These are phyloP conservation scores for Pocillopora grandis DNA, from an alignment of 92 coral and sea anemone genomes.

Conservation along the genomic window DNA sequence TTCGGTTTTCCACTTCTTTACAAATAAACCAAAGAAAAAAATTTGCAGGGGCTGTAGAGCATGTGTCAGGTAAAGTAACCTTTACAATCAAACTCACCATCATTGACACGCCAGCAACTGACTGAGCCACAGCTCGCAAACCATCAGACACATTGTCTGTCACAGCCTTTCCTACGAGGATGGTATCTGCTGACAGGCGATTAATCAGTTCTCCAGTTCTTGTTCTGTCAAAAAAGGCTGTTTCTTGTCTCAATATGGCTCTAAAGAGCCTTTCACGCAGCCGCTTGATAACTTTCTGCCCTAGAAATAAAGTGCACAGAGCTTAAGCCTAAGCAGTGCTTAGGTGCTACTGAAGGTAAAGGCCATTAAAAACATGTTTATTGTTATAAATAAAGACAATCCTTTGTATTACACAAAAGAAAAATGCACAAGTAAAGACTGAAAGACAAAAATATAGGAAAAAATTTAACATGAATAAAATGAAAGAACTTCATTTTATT, in stretches of 20 bases:
- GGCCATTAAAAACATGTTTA: too few relatives aligned
- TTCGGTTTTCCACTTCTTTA: background rate
- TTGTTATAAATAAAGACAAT: too few relatives aligned
- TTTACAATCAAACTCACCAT: slow-evolving; percentile 60
- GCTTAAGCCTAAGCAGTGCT: too few relatives aligned
- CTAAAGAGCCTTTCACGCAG: slow-evolving; percentile 77
- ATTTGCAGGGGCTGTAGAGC: background rate
- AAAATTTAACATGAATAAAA: too few relatives aligned
- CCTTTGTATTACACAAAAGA: too few relatives aligned
- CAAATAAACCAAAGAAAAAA: background rate
- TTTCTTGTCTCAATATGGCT: slow-evolving; percentile 86
- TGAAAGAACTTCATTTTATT: too few relatives aligned
- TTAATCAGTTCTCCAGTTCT: slow-evolving; percentile 94
- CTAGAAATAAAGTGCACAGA: slow-evolving; percentile 20
- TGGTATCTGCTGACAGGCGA: slow-evolving; percentile 93
- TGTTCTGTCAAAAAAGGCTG: slow-evolving; percentile 92
- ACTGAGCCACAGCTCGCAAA: slow-evolving; percentile 92
- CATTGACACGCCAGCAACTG: slow-evolving; percentile 92
- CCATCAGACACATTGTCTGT: slow-evolving; percentile 99
- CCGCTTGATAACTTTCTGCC: slow-evolving; percentile 78
- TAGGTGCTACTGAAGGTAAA: too few relatives aligned
- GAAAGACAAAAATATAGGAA: too few relatives aligned
- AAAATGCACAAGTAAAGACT: too few relatives aligned
- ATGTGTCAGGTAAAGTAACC: background rate
- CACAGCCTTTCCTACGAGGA: slow-evolving; percentile 93